Base-by-base conservation (phyloP, 2,797 vertebrate species). In the Sternotherus odoratus region DNA sequence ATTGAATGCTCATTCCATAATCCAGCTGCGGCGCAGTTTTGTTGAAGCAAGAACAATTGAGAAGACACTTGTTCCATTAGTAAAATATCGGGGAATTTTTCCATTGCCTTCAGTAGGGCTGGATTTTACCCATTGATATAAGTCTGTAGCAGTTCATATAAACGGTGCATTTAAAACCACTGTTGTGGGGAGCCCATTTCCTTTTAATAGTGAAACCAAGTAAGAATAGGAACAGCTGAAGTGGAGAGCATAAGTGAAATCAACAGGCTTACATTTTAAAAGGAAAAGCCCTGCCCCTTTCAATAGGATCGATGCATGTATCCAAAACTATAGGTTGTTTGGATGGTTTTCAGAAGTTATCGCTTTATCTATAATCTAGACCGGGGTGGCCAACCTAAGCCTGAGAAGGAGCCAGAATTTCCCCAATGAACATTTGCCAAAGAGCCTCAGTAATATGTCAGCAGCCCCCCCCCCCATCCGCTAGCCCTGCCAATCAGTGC, bases 11-110 rank as follows among this genome's bases (percentile, higher is more conserved):
- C 50, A 66, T 72, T 86, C 49, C 60, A 51, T 86, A 8, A 12
- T 63, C 51, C 87, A 87, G 63, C 86, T 92, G 89, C 16, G 74
- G 84, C 91, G n/a, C 26, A 39, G 63, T 82, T 86, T 23, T 39
- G 30, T 33, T 86, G 63, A 75, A 79, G 5, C 16, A 60, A 75
- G 24, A 74, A 53, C 48, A n/a, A 54, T 48, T 49, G 46, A 84
- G n/a, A 36, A 2, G 5, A 17, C 24, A 43, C 85, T 84, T 33
- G 6, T 79, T 86, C 79, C 12, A 4, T 74, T 66, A 12, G n/a
- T 93, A 54, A 56, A 50, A 51, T 33, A 51, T 16, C 69, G 56
- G 83, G 24, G 17, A 17, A 33, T 36, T 1, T 78, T 82, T 84
- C 43, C 5, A 3, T 1, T 48, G 53, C 86, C 84, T 87, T 43